A percentile compares a stretch with the other conserved stretches of the same genome.
phyloP scores from a whole-genome alignment of 1,140 invertebrate species.

The Luehdorfia chinensis region DNA sequence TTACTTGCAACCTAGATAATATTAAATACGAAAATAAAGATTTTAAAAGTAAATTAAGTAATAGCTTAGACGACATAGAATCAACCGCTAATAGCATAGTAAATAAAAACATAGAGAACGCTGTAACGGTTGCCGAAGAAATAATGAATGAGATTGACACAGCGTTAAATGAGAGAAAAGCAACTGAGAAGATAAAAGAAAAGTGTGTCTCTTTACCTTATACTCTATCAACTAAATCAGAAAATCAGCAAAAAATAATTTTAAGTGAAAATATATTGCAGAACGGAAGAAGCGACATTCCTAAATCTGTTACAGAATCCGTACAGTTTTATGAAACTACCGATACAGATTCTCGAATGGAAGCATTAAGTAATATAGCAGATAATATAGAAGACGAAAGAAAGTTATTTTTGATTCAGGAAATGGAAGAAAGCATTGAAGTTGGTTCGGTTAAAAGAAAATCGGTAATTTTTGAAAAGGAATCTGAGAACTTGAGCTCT shows the following conservation, averaged over 20 bases:
- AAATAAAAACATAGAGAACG: slow-evolving; percentile 41
- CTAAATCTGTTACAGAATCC: slow-evolving; percentile 2
- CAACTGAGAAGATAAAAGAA: not conserved
- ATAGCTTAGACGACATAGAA: slow-evolving; percentile 37
- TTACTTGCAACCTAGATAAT: not conserved
- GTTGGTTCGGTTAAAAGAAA: slow-evolving; percentile 1
- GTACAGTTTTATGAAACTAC: slow-evolving; percentile 3
- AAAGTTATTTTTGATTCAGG: slow-evolving; percentile 11
- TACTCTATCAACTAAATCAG: no score
- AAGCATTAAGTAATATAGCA: slow-evolving; percentile 15
- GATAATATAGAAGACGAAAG: slow-evolving; percentile 20
- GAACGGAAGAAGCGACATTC: no score
- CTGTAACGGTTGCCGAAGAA: slow-evolving; percentile 34
- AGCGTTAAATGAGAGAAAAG: slow-evolving; percentile 11
- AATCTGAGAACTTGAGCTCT: not conserved
- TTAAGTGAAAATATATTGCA: not conserved
- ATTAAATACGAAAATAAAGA: not conserved
- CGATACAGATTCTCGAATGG: slow-evolving; percentile 3
- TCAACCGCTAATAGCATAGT: slow-evolving; percentile 37
- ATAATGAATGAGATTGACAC: slow-evolving; percentile 40
- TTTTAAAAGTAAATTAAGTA: not conserved
- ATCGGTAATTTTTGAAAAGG: slow-evolving; percentile 2
- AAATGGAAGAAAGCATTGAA: slow-evolving; percentile 10
- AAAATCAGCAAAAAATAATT: not conserved
- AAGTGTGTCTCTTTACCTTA: not conserved